Conservation (phyloP, 2,797 vertebrate species). For the Delichon dasypus region DNA sequence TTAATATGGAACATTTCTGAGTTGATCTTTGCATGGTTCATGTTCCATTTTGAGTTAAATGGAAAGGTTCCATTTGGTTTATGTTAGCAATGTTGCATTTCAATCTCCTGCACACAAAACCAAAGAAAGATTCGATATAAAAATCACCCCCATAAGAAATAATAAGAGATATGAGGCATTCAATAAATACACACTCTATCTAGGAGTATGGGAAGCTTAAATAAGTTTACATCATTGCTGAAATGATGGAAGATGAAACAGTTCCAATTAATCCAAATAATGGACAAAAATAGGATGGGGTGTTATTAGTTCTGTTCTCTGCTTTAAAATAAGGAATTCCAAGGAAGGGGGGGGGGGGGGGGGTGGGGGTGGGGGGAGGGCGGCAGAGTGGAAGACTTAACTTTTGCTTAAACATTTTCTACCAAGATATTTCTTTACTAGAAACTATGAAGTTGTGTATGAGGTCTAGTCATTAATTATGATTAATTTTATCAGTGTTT, state of each 20-base stretch:
- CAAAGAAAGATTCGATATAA: background rate
- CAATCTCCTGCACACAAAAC: background rate
- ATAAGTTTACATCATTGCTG: background rate
- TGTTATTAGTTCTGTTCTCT: background rate
- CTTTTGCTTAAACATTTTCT: background rate
- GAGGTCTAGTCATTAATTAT: background rate
- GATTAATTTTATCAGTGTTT: slow-evolving; percentile 13
- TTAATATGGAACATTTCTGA: background rate
- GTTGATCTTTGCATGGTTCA: background rate
- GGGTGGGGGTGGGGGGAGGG: too few relatives aligned
- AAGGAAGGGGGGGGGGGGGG: background rate
- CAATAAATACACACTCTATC: background rate
- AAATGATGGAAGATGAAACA: background rate
- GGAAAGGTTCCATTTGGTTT: background rate
- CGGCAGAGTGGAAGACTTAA: background rate
- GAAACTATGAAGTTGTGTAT: background rate
- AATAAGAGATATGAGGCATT: background rate
- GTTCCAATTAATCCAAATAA: background rate
- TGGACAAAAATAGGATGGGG: background rate
- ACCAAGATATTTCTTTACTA: background rate
- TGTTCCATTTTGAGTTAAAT: background rate
- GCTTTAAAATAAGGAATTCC: background rate
- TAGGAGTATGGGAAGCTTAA: background rate
- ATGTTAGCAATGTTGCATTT: background rate
- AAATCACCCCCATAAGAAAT: background rate